These are phyloP conservation scores for Copidosoma floridanum DNA, from an alignment of 1,140 invertebrate genomes.

Conservation along the genomic window DNA sequence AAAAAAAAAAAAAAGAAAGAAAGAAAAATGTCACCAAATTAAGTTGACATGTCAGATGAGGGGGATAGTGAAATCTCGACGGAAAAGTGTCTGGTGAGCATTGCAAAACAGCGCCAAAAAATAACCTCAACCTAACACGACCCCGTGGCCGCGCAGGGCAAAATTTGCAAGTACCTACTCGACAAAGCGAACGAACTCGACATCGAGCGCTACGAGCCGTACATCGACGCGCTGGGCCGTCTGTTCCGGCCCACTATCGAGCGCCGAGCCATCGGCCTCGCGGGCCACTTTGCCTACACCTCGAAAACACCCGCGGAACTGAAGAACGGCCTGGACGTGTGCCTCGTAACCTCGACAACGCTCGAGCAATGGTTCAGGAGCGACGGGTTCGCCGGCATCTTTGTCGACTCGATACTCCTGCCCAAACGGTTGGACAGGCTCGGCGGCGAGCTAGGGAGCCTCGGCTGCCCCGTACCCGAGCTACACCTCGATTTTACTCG, in stretches of 20 bases:
- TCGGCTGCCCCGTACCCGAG: conserved; percentile 28
- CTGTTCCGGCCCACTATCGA: conserved; percentile 41
- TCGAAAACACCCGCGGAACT: not conserved
- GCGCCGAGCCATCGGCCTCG: conserved; percentile 26
- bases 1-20: too few relatives aligned
- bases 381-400: conserved; percentile 2
- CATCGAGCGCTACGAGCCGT: conserved; percentile 29
- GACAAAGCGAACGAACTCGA: not conserved
- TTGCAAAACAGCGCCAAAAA: not conserved
- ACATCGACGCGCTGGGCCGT: conserved; percentile 36
- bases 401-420: conserved; percentile 37
- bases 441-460: conserved; percentile 30
- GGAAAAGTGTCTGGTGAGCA: conserved; percentile 3
- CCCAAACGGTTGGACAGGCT: conserved; percentile 38
- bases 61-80: not conserved
- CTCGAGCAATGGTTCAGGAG: not conserved
- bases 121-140: conserved; percentile 1
- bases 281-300: conserved; percentile 40
- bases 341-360: not conserved
- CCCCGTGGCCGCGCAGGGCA: not conserved
- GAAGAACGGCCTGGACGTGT: not conserved
- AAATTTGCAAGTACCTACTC: not conserved
- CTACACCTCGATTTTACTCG: not conserved
- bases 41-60: not conserved
- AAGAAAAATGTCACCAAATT: too few relatives aligned